Conservation (phyloP, 2,113 vertebrate genomes). For the Orcinus orca region DNA sequence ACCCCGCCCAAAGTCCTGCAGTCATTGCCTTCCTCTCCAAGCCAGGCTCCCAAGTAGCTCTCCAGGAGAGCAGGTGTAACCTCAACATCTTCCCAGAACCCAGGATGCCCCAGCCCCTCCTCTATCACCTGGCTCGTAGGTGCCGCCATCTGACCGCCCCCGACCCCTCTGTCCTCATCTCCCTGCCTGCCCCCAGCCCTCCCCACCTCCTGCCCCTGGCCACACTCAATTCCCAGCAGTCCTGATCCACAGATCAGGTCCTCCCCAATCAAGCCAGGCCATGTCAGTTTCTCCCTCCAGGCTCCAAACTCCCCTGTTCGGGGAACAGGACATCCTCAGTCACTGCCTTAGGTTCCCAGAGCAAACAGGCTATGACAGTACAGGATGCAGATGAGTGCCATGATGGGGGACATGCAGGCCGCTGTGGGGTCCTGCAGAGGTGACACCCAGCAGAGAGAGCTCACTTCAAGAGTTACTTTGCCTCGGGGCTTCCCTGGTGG, state of each 20-base stretch:
- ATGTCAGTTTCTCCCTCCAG: neutral
- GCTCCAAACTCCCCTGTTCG: neutral
- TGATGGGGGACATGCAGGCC: rapidly evolving
- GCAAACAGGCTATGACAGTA: neutral
- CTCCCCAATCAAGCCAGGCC: neutral
- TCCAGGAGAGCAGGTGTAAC: neutral
- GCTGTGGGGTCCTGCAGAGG: neutral
- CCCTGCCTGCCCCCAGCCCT: neutral
- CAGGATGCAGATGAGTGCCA: neutral
- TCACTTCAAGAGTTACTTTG: neutral
- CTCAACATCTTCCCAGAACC: neutral
- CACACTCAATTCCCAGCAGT: neutral
- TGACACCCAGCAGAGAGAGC: neutral
- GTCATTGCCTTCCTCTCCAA: neutral
- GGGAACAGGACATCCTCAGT: neutral
- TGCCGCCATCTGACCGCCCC: neutral
- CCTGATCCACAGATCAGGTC: neutral
- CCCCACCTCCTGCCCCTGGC: neutral
- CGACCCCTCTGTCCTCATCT: no score
- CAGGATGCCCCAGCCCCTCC: neutral
- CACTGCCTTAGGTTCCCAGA: neutral
- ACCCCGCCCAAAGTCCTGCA: neutral
- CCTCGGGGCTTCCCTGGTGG: neutral
- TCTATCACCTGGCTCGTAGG: neutral
- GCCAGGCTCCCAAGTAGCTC: neutral